Conservation (phyloP, 2,797 vertebrate genomes). For the Sparidentex hasta region DNA sequence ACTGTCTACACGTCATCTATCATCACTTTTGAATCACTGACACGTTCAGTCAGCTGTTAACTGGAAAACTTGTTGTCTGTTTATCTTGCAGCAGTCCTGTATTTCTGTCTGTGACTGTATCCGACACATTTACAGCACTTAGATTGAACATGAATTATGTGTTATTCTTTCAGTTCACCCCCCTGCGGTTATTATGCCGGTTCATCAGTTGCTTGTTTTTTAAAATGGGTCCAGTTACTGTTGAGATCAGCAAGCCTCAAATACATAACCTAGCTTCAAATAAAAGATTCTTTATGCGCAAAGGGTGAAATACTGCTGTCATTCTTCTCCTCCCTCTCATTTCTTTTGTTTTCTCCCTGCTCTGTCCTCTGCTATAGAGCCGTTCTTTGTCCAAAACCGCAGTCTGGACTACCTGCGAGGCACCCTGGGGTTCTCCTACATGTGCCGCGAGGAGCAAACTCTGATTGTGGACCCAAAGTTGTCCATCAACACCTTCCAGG, state of each 20-base stretch:
- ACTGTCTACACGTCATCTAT: no score
- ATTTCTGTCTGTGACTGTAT: not conserved
- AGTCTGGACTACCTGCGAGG: conserved; percentile 89
- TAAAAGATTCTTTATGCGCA: no score
- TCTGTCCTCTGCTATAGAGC: conserved; percentile 46
- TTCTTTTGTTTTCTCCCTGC: not conserved
- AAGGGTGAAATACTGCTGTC: no score
- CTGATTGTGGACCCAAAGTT: conserved; percentile 81
- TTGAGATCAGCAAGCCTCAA: not conserved
- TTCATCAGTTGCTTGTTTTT: not conserved
- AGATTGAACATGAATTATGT: not conserved
- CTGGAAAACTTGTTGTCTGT: no score
- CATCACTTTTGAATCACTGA: no score
- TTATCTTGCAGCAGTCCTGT: not conserved
- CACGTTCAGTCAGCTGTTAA: no score
- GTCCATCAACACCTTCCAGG: conserved; percentile 89
- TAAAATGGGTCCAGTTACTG: not conserved
- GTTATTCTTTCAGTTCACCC: not conserved
- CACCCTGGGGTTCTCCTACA: conserved; percentile 91
- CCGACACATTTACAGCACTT: not conserved
- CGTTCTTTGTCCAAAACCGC: conserved; percentile 72
- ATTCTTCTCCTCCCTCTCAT: not conserved
- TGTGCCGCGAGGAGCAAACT: conserved; percentile 89
- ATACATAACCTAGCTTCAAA: not conserved
- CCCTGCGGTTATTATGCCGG: no score